A percentile compares a stretch with the other conserved stretches of the same genome.
Evolutionary conservation across 2,888 invertebrate genomes (phyloP).

Genomic region (Trachelus tabidus): DNA sequence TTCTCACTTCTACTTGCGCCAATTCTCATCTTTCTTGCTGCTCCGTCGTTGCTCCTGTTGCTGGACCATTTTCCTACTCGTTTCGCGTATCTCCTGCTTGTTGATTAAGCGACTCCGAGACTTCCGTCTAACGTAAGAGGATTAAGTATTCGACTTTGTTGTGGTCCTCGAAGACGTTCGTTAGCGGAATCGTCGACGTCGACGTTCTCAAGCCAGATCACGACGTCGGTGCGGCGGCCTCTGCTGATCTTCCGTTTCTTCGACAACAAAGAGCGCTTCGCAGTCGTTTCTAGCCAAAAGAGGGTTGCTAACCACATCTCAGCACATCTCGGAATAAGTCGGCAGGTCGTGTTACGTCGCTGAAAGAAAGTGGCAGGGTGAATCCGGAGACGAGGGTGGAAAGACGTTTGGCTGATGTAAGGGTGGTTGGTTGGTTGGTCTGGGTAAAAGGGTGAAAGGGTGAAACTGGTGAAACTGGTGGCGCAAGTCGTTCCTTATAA

Average conservation of each 20-base stretch:
- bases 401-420: not conserved
- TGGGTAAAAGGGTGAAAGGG: not conserved
- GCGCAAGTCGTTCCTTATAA: not conserved
- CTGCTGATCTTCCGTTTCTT: not conserved
- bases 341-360: not conserved
- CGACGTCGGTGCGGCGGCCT: not conserved
- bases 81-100: not conserved
- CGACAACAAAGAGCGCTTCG: constrained; percentile 1
- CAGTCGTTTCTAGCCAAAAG: not conserved
- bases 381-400: not conserved
- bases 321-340: not conserved
- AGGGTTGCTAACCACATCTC: not conserved
- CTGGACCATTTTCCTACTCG: not conserved
- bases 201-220: constrained; percentile 2
- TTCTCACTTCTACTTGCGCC: not conserved
- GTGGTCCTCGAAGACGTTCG: constrained; percentile 57
- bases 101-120: constrained; percentile 6
- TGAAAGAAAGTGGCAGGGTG: not conserved
- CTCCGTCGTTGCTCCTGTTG: not conserved
- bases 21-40: not conserved
- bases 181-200: constrained; percentile 46
- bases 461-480: not conserved
- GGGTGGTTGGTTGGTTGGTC: not conserved
- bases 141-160: constrained; percentile 53
- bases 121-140: constrained; percentile 37